Conservation (phyloP, 2,888 invertebrate species). For the Balanococcus diminutus region DNA sequence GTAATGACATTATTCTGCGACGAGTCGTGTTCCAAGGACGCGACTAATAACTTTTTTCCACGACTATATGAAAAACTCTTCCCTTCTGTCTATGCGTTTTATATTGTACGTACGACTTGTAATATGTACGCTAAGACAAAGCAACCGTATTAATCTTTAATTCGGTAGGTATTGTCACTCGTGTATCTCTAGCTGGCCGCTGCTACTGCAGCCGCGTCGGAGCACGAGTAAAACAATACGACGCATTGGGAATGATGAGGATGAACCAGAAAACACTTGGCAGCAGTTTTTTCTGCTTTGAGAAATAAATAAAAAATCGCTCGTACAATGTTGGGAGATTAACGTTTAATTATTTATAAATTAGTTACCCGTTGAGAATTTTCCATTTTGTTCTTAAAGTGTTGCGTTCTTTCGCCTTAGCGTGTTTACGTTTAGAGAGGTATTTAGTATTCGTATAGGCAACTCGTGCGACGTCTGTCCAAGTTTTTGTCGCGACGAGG, state of each 20-base stretch:
- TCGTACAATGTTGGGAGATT: no score
- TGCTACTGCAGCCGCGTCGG: neutral
- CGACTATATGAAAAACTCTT: conserved; percentile 8
- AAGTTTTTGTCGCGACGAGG: no score
- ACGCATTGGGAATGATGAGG: neutral
- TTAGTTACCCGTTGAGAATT: neutral
- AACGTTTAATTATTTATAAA: neutral
- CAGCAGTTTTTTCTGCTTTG: no score
- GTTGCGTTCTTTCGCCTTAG: no score
- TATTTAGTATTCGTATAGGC: no score
- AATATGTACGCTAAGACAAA: neutral
- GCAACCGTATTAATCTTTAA: conserved; percentile 20
- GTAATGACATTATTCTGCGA: conserved; percentile 18
- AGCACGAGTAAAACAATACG: neutral
- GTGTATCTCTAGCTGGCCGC: no score
- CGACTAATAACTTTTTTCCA: neutral
- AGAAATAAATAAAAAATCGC: no score
- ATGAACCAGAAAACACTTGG: neutral
- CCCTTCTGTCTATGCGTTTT: neutral
- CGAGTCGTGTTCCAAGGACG: conserved; percentile 5
- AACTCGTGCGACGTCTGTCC: no score
- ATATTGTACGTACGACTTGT: neutral
- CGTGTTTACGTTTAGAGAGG: no score
- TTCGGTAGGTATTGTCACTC: neutral
- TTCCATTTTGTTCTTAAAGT: no score